A percentile compares a stretch with the other conserved stretches of the same genome.
These are phyloP conservation scores for Cryptocephalus moraei DNA, from an alignment of 2,888 invertebrate species.

Conservation along the genomic window DNA sequence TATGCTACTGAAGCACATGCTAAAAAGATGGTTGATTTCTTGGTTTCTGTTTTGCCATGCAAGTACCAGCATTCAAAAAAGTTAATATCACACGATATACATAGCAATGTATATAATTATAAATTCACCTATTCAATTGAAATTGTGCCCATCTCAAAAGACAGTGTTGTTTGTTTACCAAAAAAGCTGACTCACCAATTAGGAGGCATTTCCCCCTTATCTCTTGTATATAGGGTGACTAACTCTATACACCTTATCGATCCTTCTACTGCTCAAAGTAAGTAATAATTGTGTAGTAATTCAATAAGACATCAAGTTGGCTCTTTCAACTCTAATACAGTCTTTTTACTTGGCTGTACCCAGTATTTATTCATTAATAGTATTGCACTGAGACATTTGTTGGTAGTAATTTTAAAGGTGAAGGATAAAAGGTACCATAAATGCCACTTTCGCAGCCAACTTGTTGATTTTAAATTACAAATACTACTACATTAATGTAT, in stretches of 20 bases:
- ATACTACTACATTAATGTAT: constrained; percentile 1
- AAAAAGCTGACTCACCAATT: constrained; percentile 76
- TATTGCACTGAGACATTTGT: too few relatives aligned
- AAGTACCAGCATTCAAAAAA: constrained; percentile 86
- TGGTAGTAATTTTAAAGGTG: too few relatives aligned
- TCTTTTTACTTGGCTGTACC: too few relatives aligned
- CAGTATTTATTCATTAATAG: too few relatives aligned
- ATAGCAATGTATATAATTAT: constrained; percentile 93
- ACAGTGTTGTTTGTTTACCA: constrained; percentile 83
- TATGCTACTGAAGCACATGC: constrained; percentile 84
- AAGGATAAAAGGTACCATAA: too few relatives aligned
- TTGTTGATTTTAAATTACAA: too few relatives aligned
- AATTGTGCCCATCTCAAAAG: constrained; percentile 92
- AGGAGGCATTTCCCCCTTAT: constrained; percentile 81
- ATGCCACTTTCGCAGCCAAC: too few relatives aligned
- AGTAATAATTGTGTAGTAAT: constrained; percentile 19
- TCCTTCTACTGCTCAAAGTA: constrained; percentile 75
- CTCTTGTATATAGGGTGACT: constrained; percentile 80
- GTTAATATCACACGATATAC: constrained; percentile 92
- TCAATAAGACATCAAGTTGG: too few relatives aligned
- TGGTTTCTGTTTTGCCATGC: constrained; percentile 78
- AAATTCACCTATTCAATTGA: constrained; percentile 92
- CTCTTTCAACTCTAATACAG: too few relatives aligned
- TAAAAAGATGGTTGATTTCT: constrained; percentile 90
- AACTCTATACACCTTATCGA: constrained; percentile 89